Base-by-base conservation (phyloP, 2,888 invertebrate genomes). In the Drosophila falleni region DNA sequence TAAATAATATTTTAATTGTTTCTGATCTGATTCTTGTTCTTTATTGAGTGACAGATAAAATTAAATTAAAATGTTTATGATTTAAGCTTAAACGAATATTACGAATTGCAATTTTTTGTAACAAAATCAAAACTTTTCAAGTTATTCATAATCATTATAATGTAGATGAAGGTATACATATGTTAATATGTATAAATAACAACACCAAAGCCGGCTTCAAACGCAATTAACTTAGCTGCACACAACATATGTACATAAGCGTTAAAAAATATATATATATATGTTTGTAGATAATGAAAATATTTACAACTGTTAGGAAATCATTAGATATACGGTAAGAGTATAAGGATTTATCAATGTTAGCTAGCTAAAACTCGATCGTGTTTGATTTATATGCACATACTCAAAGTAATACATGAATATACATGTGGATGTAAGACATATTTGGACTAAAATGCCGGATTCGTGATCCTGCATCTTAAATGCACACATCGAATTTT, bases 181-280 rank as follows among this genome's bases (percentile, higher is more conserved):
- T 29, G 44, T 56, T 37, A 49, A 42, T 70, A 73, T 80, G 62
- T 77, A 86, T 83, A 66, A 60, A 87, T 80, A 81, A 81, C 87
- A 81, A 86, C 84, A 81, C 73, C 88, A 82, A 81, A 69, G 75
- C 76, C 69, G 81, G 76, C 64, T 81, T 72, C 33, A 58, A 77
- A 54, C 42, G 44, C 56, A 71, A 37, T 41, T 53, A 47, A 71
- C 51, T 51, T 47, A 37, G 58, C 11, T 64, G 58, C 50, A 58
- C 47, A 55, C 42, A 31, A 60, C 5, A 44, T 60, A 63, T 47
- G 29, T 55, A 49, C 56, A 54, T 39, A 29, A 11, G 41, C 19
- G n/a, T 31, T 33, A 10, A 35, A 46, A 44, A 44, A n/a, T 23
- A 41, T 61, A 53, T 44, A 41, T 26, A 23, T 23, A 23, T 23